These are phyloP conservation scores for Heterotis niloticus DNA, from an alignment of 2,113 vertebrate species.

Conservation along the genomic window DNA sequence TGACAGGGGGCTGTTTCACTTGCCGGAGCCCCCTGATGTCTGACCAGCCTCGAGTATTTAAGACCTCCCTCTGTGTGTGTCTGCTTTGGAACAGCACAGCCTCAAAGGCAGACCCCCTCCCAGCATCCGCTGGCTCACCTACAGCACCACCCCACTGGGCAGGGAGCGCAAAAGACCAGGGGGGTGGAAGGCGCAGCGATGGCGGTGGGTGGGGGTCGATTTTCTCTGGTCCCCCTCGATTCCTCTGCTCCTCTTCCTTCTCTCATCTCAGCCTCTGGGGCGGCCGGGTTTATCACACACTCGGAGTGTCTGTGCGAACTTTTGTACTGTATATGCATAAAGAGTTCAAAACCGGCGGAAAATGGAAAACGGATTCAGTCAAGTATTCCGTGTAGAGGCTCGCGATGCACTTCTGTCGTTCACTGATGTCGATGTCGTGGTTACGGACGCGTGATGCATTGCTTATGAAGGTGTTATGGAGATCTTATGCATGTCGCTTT, in stretches of 20 bases:
- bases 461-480: no score
- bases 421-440: no score
- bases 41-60: constrained; percentile 5
- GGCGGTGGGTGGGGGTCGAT: background rate
- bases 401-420: no score
- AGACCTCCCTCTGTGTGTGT: background rate
- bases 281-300: background rate
- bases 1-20: background rate
- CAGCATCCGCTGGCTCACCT: background rate
- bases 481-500: no score
- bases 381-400: no score
- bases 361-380: no score
- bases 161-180: no score
- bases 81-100: constrained; percentile 9
- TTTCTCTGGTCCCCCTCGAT: background rate
- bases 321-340: no score
- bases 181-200: no score
- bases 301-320: no score
- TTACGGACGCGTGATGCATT: no score
- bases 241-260: background rate
- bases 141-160: background rate
- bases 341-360: no score
- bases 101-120: constrained; percentile 2
- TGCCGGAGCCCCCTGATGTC: background rate
- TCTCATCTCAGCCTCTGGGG: background rate